Evolutionary conservation across 2,888 invertebrate genomes (phyloP), one percentile per base, ranked within the genome.

Genomic region (Drosophila maculinotata): DNA sequence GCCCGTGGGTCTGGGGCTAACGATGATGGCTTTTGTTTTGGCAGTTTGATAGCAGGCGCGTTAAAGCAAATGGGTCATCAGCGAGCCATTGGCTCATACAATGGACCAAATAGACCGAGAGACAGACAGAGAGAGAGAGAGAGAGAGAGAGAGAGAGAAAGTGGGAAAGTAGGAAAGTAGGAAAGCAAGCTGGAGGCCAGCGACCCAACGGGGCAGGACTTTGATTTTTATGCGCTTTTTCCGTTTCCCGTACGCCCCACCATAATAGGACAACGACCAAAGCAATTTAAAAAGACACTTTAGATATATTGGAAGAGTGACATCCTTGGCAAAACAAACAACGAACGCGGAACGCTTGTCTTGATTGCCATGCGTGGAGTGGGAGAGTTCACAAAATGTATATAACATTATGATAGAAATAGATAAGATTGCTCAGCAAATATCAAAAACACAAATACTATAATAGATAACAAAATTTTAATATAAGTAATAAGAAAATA

Each of bases 51-150:
- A 75, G 82, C 76, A 76, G 59, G 84, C 77, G 74, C 88, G 74
- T 88, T 76, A 81, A 87, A 73, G 68, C 74, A 87, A 85, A 89
- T 89, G 83, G 86, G 89, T 89, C 88, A 87, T 89, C 86, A 87
- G 88, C 73, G 79, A 60, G 64, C 76, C 79, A 76, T 65, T 72
- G 66, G 54, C 47, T 51, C 66, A 58, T 47, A 87, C 85, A 87
- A 80, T 80, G 62, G 71, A 60, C 64, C 28, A 39, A 23, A 33
- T 12, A 14, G 4, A 15, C 51, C 25, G 31, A n/a, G n/a, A n/a
- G n/a, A n/a, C 12, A 41, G 14, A 25, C 31, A 39, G 39, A 20
- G 39, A 20, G 39, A 2, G 31, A 9, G 30, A 28, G 36, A 6
- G 35, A 23, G 17, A 12, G 33, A 10, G 30, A 14, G 44, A 6